phyloP scores from a whole-genome alignment of 2,888 invertebrate species.

The Odontocolon sp. region DNA sequence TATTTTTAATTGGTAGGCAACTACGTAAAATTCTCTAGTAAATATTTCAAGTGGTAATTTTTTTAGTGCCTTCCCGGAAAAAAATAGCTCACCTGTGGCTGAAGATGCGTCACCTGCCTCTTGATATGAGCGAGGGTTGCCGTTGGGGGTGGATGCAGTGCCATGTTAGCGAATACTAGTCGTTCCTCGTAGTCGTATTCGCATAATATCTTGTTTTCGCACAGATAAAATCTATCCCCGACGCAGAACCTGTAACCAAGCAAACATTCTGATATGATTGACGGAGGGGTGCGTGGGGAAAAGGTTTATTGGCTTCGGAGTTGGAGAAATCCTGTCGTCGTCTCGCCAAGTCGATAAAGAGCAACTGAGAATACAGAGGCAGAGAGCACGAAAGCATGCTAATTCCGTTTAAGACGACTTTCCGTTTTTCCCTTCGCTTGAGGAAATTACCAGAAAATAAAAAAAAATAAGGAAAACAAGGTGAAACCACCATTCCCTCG shows the following conservation, averaged over 20 bases:
- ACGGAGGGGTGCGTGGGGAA: slow-evolving; percentile 26
- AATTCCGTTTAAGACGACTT: slow-evolving; percentile 76
- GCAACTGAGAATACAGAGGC: slow-evolving; percentile 45
- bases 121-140: slow-evolving; percentile 93
- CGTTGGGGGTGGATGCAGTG: slow-evolving; percentile 86
- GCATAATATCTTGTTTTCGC: slow-evolving; percentile 96
- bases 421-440: slow-evolving; percentile 71
- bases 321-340: slow-evolving; percentile 32
- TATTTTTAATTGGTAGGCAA: too few relatives aligned
- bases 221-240: slow-evolving; percentile 95
- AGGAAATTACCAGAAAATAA: slow-evolving; percentile 75
- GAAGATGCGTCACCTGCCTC: slow-evolving; percentile 90
- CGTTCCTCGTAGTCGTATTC: slow-evolving; percentile 97
- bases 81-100: slow-evolving; percentile 71
- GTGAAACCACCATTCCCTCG: slow-evolving; percentile 28
- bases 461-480: slow-evolving; percentile 67
- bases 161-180: slow-evolving; percentile 94
- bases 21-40: background rate
- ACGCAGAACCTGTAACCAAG: slow-evolving; percentile 91
- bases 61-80: background rate
- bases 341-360: slow-evolving; percentile 3
- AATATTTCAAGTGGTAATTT: background rate
- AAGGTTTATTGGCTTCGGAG: slow-evolving; percentile 35
- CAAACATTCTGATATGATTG: too few relatives aligned
- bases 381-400: slow-evolving; percentile 73